Percentiles rank a stretch among this genome's conserved stretches.
Evolutionary conservation across 1,140 invertebrate genomes (phyloP).

Genomic region (Chlorops oryzae): DNA sequence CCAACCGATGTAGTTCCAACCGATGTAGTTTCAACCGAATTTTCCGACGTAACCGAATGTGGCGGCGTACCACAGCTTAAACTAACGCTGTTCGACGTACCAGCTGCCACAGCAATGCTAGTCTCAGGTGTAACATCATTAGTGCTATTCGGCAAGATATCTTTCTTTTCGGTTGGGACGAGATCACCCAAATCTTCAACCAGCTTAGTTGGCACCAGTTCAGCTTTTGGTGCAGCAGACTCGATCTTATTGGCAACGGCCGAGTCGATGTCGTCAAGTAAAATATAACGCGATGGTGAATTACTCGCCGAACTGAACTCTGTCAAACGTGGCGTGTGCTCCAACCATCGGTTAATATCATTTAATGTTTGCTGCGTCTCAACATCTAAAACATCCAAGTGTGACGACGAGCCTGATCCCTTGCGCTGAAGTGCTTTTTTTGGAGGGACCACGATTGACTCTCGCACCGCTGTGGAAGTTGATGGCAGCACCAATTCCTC

Average conservation of each 20-base stretch:
- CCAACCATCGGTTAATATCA: conserved; percentile 83
- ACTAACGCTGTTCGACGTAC: conserved; percentile 37
- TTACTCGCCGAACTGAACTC: conserved; percentile 68
- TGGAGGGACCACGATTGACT: conserved; percentile 2
- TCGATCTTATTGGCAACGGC: conserved; percentile 38
- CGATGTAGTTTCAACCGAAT: conserved; percentile 40
- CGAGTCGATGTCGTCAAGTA: conserved; percentile 51
- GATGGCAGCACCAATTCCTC: not conserved
- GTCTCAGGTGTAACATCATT: conserved; percentile 5
- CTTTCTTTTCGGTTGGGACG: conserved; percentile 26
- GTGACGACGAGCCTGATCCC: conserved; percentile 33
- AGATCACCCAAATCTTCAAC: conserved; percentile 36
- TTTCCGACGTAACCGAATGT: conserved; percentile 40
- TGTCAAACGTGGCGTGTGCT: conserved; percentile 69
- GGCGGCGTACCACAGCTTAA: conserved; percentile 41
- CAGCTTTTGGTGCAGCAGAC: conserved; percentile 30
- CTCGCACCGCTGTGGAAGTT: not conserved
- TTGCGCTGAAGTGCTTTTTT: conserved; percentile 26
- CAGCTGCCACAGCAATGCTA: not conserved
- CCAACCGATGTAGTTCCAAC: conserved; percentile 31
- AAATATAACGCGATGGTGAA: conserved; percentile 57
- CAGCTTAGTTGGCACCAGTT: conserved; percentile 37
- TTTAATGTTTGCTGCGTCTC: conserved; percentile 77
- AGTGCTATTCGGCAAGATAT: conserved; percentile 25
- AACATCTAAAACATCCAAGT: conserved; percentile 67